phyloP scores from a whole-genome alignment of 2,113 vertebrate species.

The Nothoprocta pentlandii region DNA sequence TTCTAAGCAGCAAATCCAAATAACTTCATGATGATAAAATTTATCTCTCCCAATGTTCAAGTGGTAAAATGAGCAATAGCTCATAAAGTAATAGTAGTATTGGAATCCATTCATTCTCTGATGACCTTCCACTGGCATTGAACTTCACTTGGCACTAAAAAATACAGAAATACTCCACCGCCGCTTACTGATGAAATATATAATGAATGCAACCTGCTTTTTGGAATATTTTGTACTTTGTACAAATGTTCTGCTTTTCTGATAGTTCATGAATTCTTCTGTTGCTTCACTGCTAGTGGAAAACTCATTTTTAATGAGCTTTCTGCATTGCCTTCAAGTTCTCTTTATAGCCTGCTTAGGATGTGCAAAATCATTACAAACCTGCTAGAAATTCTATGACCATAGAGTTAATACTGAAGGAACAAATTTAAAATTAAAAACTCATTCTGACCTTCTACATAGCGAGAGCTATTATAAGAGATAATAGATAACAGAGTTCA shows the following conservation, averaged over 20 bases:
- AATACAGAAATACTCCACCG: background rate
- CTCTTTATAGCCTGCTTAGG: background rate
- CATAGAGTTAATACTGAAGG: constrained; percentile 31
- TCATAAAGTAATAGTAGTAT: constrained; percentile 38
- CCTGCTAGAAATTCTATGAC: constrained; percentile 10
- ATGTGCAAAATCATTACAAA: background rate
- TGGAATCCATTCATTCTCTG: constrained; percentile 21
- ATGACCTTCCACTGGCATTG: constrained; percentile 64
- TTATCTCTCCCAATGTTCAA: background rate
- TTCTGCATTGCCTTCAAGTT: background rate
- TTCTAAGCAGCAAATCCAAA: constrained; percentile 51
- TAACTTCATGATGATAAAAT: constrained; percentile 55
- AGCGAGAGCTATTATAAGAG: constrained; percentile 12
- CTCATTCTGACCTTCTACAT: constrained; percentile 22
- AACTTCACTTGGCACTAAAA: constrained; percentile 36
- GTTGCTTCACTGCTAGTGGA: background rate
- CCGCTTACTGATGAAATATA: constrained; percentile 39
- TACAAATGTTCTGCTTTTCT: background rate
- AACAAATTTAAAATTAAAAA: constrained; percentile 42
- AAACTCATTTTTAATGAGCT: background rate
- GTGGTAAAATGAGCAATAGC: constrained; percentile 45
- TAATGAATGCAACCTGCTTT: constrained; percentile 39
- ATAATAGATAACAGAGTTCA: background rate
- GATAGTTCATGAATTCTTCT: background rate
- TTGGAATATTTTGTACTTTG: constrained; percentile 17